Evolutionary conservation across 2,888 invertebrate species (phyloP).

Genomic region (Andrena marginata): DNA sequence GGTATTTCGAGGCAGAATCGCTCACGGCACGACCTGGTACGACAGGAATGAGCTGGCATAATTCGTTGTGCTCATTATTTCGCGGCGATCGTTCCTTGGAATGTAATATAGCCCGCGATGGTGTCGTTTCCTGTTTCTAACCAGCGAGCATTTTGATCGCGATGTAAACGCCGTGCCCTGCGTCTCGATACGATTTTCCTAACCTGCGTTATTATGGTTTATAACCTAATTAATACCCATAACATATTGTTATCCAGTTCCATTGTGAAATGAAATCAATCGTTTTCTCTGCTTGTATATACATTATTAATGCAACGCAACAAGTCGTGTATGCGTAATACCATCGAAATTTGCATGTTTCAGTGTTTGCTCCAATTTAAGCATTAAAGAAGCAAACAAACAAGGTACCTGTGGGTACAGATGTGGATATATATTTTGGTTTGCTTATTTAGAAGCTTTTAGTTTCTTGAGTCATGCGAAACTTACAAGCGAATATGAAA

Average conservation of each 20-base stretch:
- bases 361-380: slow-evolving; percentile 12
- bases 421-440: slow-evolving; percentile 1
- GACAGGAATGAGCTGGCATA: slow-evolving; percentile 81
- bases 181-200: slow-evolving; percentile 51
- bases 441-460: not conserved
- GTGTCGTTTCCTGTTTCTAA: slow-evolving; percentile 48
- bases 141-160: slow-evolving; percentile 12
- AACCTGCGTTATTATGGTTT: slow-evolving; percentile 68
- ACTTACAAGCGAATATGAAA: not conserved
- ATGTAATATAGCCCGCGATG: slow-evolving; percentile 20
- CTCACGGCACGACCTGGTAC: slow-evolving; percentile 75
- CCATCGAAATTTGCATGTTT: slow-evolving; percentile 21
- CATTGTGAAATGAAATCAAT: slow-evolving; percentile 47
- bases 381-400: slow-evolving; percentile 56
- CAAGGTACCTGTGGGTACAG: slow-evolving; percentile 35
- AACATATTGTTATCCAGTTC: slow-evolving; percentile 77
- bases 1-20: slow-evolving; percentile 66
- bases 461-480: not conserved
- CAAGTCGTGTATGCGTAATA: slow-evolving; percentile 15
- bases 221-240: slow-evolving; percentile 75
- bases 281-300: slow-evolving; percentile 20
- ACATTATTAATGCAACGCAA: slow-evolving; percentile 37
- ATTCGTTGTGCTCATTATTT: slow-evolving; percentile 71
- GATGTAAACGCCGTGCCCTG: slow-evolving; percentile 14
- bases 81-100: slow-evolving; percentile 30